Base-by-base conservation (phyloP, 1,140 invertebrate genomes). In the Pararge aegeria region DNA sequence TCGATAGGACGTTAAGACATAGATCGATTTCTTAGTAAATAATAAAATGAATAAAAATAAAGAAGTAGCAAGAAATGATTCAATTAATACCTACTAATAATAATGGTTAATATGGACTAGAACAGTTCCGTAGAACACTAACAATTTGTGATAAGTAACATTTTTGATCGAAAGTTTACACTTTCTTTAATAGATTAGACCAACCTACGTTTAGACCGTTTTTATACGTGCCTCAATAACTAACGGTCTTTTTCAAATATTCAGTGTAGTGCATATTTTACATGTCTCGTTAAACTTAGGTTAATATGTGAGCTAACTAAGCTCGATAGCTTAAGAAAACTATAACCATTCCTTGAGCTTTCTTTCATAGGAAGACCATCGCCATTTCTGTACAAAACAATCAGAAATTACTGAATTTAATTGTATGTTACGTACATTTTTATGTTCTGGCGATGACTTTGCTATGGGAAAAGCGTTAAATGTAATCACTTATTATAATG, bases 331-430 rank as follows among this genome's bases (percentile, higher is more conserved):
- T 4, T 66, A 66, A 66, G 64, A 27, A 27, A 64, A 57, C 30
- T 66, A 37, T 66, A 66, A 56, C 53, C 59, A 66, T 66, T 62
- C 59, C 55, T 62, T 50, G 50, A 21, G 18, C 50, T 57, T 27
- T 37, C 20, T 62, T 66, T 61, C 55, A 49, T 66, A 57, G 54
- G n/a, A 37, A 44, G 55, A 18, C 27, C 59, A 59, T 44, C 27
- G 52, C 48, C 49, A 29, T 30, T 21, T 55, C 12, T 34, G 30
- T 34, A n/a, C 30, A 34, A 34, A 34, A 2, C 0, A 34, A 34
- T 4, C 2, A n/a, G 1, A 4, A n/a, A 30, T 34, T 34, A 34
- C 30, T 1, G n/a, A 34, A 34, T 34, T 0, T 12, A 34, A 10
- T 34, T 7, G 2, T 12, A 12, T 34, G 30, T 7, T 34, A 34